Conservation (phyloP, 2,113 vertebrate species). For the Lagenorhynchus albirostris region DNA sequence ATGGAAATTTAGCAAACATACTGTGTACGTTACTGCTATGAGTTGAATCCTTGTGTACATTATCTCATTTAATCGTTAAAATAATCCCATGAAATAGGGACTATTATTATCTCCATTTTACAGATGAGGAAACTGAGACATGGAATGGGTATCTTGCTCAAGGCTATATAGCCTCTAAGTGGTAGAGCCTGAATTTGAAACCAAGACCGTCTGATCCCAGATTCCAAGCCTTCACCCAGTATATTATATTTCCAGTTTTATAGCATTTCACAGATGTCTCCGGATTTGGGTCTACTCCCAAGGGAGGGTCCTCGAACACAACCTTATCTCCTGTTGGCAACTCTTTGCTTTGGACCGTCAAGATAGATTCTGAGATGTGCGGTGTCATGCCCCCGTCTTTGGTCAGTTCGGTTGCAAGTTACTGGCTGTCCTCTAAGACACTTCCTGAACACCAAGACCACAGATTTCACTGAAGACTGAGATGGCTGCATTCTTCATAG, state of each 20-base stretch:
- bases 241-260: background rate
- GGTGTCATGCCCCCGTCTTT: background rate
- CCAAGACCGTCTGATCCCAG: background rate
- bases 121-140: background rate
- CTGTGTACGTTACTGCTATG: background rate
- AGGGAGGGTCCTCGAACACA: background rate
- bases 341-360: background rate
- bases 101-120: background rate
- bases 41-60: background rate
- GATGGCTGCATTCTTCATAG: conserved; percentile 68
- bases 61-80: background rate
- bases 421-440: background rate
- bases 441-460: conserved; percentile 2
- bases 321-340: background rate
- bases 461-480: conserved; percentile 56
- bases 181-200: background rate
- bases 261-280: background rate
- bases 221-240: background rate
- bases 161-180: background rate
- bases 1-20: background rate
- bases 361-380: background rate
- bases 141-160: background rate
- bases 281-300: background rate
- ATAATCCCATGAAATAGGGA: background rate
- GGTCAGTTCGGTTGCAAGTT: background rate